Evolutionary conservation across 2,113 vertebrate genomes (phyloP).

Genomic region (Stomatorhinus ivindoensis): DNA sequence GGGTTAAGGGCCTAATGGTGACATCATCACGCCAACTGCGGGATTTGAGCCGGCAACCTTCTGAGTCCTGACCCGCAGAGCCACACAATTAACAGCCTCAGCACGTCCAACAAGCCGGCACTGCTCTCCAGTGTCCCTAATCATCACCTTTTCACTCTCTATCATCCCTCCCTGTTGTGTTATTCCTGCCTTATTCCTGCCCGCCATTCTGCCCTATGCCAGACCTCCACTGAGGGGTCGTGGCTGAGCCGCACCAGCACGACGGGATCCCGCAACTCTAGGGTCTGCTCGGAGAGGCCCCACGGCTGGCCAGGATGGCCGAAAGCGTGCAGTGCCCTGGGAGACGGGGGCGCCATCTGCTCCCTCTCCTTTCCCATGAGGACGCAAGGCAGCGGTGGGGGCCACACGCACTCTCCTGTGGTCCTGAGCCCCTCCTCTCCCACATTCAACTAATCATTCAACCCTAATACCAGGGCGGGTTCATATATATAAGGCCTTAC

Average conservation of each 20-base stretch:
- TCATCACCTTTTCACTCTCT: background rate
- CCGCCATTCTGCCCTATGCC: background rate
- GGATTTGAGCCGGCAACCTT: background rate
- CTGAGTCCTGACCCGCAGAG: background rate
- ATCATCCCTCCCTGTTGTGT: background rate
- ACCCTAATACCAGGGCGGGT: background rate
- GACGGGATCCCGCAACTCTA: background rate
- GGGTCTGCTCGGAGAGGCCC: background rate
- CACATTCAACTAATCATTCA: background rate
- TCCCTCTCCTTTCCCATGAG: background rate
- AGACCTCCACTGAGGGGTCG: background rate
- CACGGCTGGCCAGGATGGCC: background rate
- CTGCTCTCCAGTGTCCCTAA: background rate
- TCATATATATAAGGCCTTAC: background rate
- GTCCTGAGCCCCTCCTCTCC: background rate
- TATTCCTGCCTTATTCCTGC: background rate
- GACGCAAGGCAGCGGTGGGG: background rate
- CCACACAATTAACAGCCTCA: constrained; percentile 8
- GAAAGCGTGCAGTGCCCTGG: background rate
- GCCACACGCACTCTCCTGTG: background rate
- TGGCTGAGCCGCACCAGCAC: background rate
- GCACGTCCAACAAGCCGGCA: background rate
- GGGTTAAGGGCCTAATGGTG: background rate
- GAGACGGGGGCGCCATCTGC: background rate
- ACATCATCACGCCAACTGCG: background rate